Evolutionary conservation across 2,113 vertebrate species (phyloP), one percentile per base, ranked within the genome.

Genomic region (Chloebia gouldiae): DNA sequence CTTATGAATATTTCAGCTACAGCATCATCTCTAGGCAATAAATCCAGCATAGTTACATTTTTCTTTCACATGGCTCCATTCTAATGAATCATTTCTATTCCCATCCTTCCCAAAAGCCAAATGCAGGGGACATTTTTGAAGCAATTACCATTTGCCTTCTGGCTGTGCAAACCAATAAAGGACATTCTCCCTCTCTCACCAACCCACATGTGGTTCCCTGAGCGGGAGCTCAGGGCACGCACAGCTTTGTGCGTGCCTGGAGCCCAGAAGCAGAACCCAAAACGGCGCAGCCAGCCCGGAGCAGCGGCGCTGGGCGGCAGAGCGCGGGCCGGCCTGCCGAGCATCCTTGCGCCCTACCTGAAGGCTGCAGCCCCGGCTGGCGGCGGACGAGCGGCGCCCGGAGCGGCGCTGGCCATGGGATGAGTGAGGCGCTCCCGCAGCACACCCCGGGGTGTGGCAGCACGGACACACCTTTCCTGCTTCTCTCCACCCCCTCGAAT

Each of bases 401-500:
- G 14, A 23, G 83, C 91, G 10, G 16, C 7, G 50, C 33, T 39
- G 91, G 12, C 82, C 89, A 37, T 21, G 15, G 37, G 15, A 25
- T 3, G 82, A 50, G 33, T 1, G 45, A 50, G 57, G 90, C 33
- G 54, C 89, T 89, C 22, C 64, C 90, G 81, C 18, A 5, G 18
- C 45, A 1, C 66, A 9, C 20, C 73, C 78, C 85, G 7, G 70
- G 51, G 30, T 8, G 61, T 57, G 86, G 45, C 28, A 10, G 45
- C 13, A 59, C 6, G 87, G 94, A 88, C 91, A 76, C 84, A 78
- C 95, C 93, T 97, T 91, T 76, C 87, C 83, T 31, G 60, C 39
- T 57, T 71, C 91, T 95, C 96, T 94, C 96, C 96, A 94, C 96
- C 95, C 91, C 93, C 78, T 80, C 5, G 1, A 1, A 9, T 42